phyloP scores from a whole-genome alignment of 2,113 vertebrate genomes.

The Chunga burmeisteri region DNA sequence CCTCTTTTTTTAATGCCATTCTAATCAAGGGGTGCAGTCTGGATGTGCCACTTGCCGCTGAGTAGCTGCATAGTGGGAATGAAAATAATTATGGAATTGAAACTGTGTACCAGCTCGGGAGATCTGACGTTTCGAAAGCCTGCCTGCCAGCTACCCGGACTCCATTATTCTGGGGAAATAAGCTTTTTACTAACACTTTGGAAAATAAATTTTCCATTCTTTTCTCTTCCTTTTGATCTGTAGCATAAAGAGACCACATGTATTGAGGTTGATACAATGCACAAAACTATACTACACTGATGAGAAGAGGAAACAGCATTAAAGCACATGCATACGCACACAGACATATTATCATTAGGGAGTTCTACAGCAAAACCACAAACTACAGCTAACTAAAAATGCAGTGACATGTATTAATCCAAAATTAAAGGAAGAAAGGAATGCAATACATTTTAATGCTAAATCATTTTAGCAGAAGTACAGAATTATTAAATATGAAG shows the following conservation, averaged over 20 bases:
- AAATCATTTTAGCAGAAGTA: neutral
- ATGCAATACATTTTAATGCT: neutral
- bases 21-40: neutral
- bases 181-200: constrained; percentile 21
- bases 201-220: constrained; percentile 41
- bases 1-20: constrained; percentile 20
- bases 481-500: neutral
- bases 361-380: neutral
- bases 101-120: neutral
- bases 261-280: neutral
- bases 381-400: neutral
- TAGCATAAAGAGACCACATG: neutral
- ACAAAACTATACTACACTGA: neutral
- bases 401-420: neutral
- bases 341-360: neutral
- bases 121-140: constrained; percentile 3
- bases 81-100: constrained; percentile 31
- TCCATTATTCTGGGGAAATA: constrained; percentile 55
- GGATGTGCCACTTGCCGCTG: neutral
- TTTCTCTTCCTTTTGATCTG: constrained; percentile 53
- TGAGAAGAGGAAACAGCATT: neutral
- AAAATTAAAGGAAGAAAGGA: constrained; percentile 8
- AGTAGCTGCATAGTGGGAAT: neutral
- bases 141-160: constrained; percentile 32
- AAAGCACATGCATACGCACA: neutral